Percentiles rank a stretch among this genome's conserved stretches.
Evolutionary conservation across 2,113 vertebrate genomes (phyloP).

Genomic region (Brachyistius frenatus): DNA sequence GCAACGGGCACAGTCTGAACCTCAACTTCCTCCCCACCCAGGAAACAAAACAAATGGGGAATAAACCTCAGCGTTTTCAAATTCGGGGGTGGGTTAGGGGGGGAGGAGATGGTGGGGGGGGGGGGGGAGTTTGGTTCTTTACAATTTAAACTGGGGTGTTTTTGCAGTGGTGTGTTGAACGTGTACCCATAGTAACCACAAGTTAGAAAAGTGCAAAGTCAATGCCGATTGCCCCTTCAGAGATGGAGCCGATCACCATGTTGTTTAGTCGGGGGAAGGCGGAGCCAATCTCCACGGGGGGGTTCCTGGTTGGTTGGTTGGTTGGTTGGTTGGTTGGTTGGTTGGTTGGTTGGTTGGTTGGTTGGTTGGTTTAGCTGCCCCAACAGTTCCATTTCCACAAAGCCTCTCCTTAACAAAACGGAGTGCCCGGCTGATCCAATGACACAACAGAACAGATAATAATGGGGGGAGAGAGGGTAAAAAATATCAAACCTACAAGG

Average conservation of each 20-base stretch:
- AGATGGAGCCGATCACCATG: conserved; percentile 60
- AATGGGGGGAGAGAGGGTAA: conserved; percentile 55
- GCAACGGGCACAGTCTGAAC: conserved; percentile 56
- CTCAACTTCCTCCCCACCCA: conserved; percentile 53
- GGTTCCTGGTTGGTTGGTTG: conserved; percentile 64
- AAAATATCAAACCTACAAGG: conserved; percentile 83
- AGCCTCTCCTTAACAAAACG: conserved; percentile 86
- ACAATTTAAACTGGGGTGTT: conserved; percentile 65
- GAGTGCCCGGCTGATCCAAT: conserved; percentile 93
- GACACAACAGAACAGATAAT: conserved; percentile 80
- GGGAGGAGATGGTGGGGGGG: too few species aligned
- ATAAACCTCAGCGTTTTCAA: conserved; percentile 40
- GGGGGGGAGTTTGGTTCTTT: conserved; percentile 41
- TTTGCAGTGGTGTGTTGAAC: conserved; percentile 63
- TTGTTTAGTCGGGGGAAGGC: conserved; percentile 37
- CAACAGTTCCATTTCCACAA: conserved; percentile 82
- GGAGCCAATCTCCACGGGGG: conserved; percentile 52
- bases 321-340: conserved; percentile 61
- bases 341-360: conserved; percentile 64
- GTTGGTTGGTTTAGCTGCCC: conserved; percentile 83
- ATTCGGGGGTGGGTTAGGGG: not conserved
- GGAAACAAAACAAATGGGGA: conserved; percentile 38
- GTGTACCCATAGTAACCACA: conserved; percentile 79
- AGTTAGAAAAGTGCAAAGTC: conserved; percentile 86
- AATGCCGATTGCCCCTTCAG: conserved; percentile 69